Base-by-base conservation (phyloP, 2,888 invertebrate species). In the Horisme vitalbata region DNA sequence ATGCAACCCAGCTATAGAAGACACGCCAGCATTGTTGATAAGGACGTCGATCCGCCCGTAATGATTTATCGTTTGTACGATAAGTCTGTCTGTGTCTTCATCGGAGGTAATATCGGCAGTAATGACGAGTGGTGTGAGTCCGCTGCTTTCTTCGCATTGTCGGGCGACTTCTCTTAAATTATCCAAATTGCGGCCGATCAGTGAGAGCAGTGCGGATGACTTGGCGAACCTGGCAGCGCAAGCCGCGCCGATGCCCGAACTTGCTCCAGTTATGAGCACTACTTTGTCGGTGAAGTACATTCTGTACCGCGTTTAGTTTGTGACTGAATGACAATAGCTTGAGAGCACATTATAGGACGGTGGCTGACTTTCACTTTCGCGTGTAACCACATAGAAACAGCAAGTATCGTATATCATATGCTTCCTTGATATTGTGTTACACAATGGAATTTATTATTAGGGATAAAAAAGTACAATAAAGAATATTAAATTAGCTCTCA, bases 271-370 rank as follows among this genome's bases (percentile, higher is more conserved):
- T 34, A 86, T 66, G 32, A 86, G 50, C 13, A 85, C 78, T 21
- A 86, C 84, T 77, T 83, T 83, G 34, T 74, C 61, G 10, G 58
- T 59, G 63, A 83, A 84, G 61, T 73, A 69, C 86, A 86, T 86
- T 49, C 55, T 64, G 45, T 33, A 27, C 36, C 33, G 45, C 1
- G 11, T 41, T 34, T 43, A 41, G 43, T n/a, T 26, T n/a, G 28
- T 41, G 54, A 68, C 67, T 69, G 72, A 61, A 53, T 41, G 50
- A 31, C 41, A 48, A 33, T 35, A 53, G 26, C 20, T 18, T 13
- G 44, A 14, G 27, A 44, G 28, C 51, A 47, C 37, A 45, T 63
- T 68, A 65, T 68, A 68, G 50, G 28, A 24, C n/a, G 23, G 20
- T 35, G 44, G 35, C 27, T 10, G 15, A 45, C 35, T 54, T 18